phyloP scores from a whole-genome alignment of 1,140 invertebrate species.

The Rhopalosiphum padi region DNA sequence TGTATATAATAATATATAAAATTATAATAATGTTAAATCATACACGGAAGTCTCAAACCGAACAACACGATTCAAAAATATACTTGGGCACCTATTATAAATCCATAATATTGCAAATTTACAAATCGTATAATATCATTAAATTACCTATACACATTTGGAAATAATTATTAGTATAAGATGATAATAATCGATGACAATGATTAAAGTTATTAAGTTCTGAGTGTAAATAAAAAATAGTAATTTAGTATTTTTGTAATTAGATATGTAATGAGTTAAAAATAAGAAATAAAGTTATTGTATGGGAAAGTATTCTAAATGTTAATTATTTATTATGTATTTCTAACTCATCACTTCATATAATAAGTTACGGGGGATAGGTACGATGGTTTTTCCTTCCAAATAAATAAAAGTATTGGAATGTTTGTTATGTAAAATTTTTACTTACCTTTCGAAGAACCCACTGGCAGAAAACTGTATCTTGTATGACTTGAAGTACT shows the following conservation, averaged over 20 bases:
- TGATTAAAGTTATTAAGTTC: background rate
- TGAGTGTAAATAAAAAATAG: background rate
- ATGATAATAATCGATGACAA: background rate
- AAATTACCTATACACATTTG: background rate
- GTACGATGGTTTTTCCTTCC: too few species aligned
- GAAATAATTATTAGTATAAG: background rate
- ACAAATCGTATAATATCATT: background rate
- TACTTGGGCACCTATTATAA: background rate
- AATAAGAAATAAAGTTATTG: too few species aligned
- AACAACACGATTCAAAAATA: background rate
- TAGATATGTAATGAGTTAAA: too few species aligned
- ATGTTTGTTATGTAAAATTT: too few species aligned
- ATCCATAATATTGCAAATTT: constrained; percentile 2
- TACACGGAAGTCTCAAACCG: background rate
- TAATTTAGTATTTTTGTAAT: background rate
- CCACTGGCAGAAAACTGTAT: too few species aligned
- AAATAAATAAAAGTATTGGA: too few species aligned
- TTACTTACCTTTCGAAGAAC: too few species aligned
- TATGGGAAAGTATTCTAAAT: too few species aligned
- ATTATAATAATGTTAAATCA: constrained; percentile 14
- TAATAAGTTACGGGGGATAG: too few species aligned
- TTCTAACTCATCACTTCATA: too few species aligned
- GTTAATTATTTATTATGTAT: too few species aligned
- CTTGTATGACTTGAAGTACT: too few species aligned
- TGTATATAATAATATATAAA: background rate